Evolutionary conservation across 2,888 invertebrate species (phyloP).

Genomic region (Agrochola macilenta): DNA sequence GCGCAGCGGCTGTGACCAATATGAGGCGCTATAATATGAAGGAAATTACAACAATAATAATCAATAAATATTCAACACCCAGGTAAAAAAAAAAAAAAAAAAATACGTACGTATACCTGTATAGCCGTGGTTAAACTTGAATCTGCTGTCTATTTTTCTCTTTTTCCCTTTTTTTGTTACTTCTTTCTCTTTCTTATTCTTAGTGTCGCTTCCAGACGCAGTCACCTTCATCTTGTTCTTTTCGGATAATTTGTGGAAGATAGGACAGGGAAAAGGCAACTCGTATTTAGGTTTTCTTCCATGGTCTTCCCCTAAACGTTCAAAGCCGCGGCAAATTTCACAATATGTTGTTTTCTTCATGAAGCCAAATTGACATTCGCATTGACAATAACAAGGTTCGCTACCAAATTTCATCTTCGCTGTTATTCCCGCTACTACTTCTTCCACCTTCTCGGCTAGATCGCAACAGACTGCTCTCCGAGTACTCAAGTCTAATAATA

Average conservation of each 20-base stretch:
- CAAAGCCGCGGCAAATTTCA: constrained; percentile 83
- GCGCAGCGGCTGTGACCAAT: constrained; percentile 85
- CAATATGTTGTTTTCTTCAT: constrained; percentile 84
- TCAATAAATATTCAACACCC: not conserved
- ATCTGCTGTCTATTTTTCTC: constrained; percentile 80
- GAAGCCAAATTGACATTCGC: constrained; percentile 84
- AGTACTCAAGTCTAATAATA: constrained; percentile 74
- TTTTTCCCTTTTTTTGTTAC: constrained; percentile 76
- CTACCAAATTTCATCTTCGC: constrained; percentile 76
- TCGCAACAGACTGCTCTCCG: constrained; percentile 73
- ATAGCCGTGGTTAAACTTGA: constrained; percentile 87
- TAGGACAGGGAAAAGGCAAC: constrained; percentile 83
- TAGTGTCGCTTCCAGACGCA: constrained; percentile 80
- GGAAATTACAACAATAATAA: not conserved
- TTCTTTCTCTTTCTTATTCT: constrained; percentile 66
- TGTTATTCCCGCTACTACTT: constrained; percentile 75
- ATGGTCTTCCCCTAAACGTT: constrained; percentile 79
- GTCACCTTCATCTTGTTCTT: constrained; percentile 76
- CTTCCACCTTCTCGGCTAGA: constrained; percentile 73
- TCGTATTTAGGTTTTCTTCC: constrained; percentile 63
- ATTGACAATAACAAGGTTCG: constrained; percentile 83
- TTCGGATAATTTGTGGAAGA: constrained; percentile 82
- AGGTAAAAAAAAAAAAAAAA: not conserved
- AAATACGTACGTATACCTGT: constrained; percentile 88
- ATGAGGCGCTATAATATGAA: constrained; percentile 80